Evolutionary conservation across 1,140 invertebrate species (phyloP), one percentile per base, ranked within the genome.

Genomic region (Aphelinus atriplicis): DNA sequence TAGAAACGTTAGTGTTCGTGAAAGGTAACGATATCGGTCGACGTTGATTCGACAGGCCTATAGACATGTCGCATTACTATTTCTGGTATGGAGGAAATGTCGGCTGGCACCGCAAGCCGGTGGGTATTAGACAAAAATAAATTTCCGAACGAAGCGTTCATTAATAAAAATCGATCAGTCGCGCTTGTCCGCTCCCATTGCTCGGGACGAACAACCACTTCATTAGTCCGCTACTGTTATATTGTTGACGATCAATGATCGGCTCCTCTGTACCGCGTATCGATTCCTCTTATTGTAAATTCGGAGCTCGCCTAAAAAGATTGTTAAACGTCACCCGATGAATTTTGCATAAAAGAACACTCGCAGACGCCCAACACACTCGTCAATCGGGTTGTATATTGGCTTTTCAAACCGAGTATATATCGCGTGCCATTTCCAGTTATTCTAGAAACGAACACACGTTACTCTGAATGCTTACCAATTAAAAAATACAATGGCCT

Each of bases 61-160:
- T 64, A 70, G 42, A 57, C 10, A 60, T 43, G 57, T 63, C 58
- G 46, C 50, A 74, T 74, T 74, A 69, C 45, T 46, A 10, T 65
- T 73, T 73, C 45, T 26, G 6, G 50, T 7, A 64, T 1, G 43
- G n/a, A 57, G 10, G 45, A 47, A 57, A 55, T 45, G 46, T 63
- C 43, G 26, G 3, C 50, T 7, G 3, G 9, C 46, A 50, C 3
- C 0, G 3, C 50, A 10, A 26, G 1, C 64, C 9, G 51, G n/a
- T 1, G 45, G 63, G 1, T 57, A 69, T 75, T 7, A 45, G 51
- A 64, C 45, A 42, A 48, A 7, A 75, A 69, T 57, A 68, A 50
- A 74, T 69, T 63, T 69, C 3, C 50, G 6, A 62, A 74, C 67
- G 61, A 55, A 68, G 55, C 10, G 2, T 62, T 63, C 47, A 56